A percentile compares a stretch with the other conserved stretches of the same genome.
Conservation (phyloP, 2,113 vertebrate genomes). For the Ptychochromis oligacanthus region DNA sequence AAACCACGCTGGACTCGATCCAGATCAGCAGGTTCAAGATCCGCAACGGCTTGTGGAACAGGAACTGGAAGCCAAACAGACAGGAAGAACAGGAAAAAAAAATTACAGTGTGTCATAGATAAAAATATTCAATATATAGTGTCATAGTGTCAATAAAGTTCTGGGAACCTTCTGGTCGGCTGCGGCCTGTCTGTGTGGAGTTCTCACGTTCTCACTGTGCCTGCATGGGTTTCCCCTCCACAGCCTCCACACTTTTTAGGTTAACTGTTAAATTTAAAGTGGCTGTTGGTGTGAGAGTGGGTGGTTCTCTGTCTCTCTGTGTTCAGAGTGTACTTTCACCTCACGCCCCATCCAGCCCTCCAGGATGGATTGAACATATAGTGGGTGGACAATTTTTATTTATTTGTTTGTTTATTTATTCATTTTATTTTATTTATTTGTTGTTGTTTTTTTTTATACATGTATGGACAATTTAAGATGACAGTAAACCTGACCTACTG, state of each 20-base stretch:
- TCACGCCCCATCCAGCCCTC: too few relatives aligned
- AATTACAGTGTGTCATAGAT: not conserved
- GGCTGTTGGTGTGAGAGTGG: not conserved
- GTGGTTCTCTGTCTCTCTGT: too few relatives aligned
- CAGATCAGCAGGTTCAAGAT: constrained; percentile 97
- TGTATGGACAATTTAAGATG: not conserved
- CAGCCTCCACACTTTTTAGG: too few relatives aligned
- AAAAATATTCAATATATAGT: not conserved
- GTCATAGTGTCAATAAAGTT: not conserved
- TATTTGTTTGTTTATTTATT: too few relatives aligned
- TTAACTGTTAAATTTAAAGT: not conserved
- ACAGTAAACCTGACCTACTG: not conserved
- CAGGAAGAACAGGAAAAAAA: not conserved
- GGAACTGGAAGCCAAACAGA: constrained; percentile 82
- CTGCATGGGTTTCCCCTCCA: not conserved
- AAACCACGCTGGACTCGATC: constrained; percentile 94
- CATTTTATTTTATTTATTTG: too few relatives aligned
- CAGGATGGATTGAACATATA: too few relatives aligned
- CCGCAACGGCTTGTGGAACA: constrained; percentile 97
- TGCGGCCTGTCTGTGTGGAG: not conserved
- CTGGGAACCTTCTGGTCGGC: not conserved
- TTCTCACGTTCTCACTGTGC: not conserved
- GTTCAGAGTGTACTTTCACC: too few relatives aligned
- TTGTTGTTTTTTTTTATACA: too few relatives aligned
- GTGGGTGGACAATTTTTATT: not conserved